phyloP scores from a whole-genome alignment of 2,113 vertebrate genomes.

The Campylomormyrus numenius region DNA sequence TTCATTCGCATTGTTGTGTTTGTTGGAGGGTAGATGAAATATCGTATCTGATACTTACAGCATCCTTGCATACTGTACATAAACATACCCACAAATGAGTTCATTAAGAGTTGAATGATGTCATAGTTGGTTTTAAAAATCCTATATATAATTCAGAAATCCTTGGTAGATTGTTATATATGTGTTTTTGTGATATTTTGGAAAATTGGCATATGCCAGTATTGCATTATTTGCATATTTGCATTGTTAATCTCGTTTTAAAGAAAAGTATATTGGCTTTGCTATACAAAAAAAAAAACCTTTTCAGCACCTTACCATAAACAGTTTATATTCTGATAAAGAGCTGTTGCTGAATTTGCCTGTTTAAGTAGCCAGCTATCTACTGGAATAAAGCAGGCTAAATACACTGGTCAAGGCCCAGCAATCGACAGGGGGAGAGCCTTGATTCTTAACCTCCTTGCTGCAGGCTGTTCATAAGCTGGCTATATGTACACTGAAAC shows the following conservation, averaged over 20 bases:
- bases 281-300: background rate
- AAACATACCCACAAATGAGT: background rate
- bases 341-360: background rate
- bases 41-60: background rate
- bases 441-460: background rate
- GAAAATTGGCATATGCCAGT: background rate
- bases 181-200: background rate
- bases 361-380: background rate
- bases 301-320: background rate
- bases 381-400: background rate
- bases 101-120: background rate
- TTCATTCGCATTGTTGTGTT: background rate
- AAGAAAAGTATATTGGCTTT: background rate
- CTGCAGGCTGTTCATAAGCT: background rate
- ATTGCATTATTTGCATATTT: background rate
- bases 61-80: background rate
- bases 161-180: background rate
- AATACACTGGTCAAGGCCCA: background rate
- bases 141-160: background rate
- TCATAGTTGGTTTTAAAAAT: background rate
- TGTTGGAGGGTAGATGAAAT: background rate
- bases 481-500: background rate
- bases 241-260: background rate
- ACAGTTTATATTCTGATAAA: background rate
- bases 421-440: background rate